Evolutionary conservation across 2,888 invertebrate species (phyloP).

Genomic region (Tolmerus cingulatus): DNA sequence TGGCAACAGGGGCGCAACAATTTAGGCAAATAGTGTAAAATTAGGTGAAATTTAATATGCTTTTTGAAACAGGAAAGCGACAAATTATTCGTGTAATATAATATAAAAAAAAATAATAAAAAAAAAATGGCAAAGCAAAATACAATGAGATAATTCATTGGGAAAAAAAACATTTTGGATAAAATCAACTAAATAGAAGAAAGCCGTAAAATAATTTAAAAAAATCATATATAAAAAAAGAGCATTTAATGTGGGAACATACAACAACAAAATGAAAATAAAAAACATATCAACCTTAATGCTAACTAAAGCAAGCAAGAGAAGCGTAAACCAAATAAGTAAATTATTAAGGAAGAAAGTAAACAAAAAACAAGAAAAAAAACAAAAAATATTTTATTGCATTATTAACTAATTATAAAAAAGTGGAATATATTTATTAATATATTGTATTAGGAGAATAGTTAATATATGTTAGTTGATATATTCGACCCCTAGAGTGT

Average conservation of each 20-base stretch:
- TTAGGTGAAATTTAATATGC: neutral
- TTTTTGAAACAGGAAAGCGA: neutral
- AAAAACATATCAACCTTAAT: constrained; percentile 40
- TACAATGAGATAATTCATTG: constrained; percentile 16
- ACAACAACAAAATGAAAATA: neutral
- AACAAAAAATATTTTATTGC: constrained; percentile 34
- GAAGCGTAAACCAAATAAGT: constrained; percentile 41
- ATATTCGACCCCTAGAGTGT: constrained; percentile 12
- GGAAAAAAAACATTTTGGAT: neutral
- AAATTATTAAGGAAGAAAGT: constrained; percentile 24
- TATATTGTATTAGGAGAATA: constrained; percentile 29
- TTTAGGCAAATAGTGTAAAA: constrained; percentile 1
- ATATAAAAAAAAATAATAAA: neutral
- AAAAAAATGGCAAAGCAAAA: neutral
- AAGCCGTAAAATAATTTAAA: constrained; percentile 28
- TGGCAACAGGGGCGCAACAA: neutral
- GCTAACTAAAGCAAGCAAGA: constrained; percentile 11
- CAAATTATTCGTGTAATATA: constrained; percentile 19
- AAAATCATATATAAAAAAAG: constrained; percentile 6
- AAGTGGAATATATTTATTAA: constrained; percentile 34
- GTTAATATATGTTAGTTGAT: constrained; percentile 36
- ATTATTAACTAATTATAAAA: constrained; percentile 38
- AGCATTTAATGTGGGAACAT: constrained; percentile 40
- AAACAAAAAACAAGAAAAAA: neutral
- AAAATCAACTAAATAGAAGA: constrained; percentile 7